Base-by-base conservation (phyloP, 2,888 invertebrate species). In the Caenorhabditis sp. region DNA sequence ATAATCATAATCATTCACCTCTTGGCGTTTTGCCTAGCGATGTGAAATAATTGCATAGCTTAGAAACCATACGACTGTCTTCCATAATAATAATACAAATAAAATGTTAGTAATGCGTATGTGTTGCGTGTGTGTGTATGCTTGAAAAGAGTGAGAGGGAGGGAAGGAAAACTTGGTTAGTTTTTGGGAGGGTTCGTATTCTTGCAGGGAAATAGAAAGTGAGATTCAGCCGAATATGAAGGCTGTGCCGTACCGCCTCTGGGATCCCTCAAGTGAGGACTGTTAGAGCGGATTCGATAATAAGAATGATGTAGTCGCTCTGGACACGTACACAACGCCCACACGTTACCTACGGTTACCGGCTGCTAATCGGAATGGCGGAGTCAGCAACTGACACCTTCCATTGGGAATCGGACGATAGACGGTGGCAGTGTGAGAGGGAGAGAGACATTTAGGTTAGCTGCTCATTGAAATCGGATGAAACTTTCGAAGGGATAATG, bases 261-360 rank as follows among this genome's bases (percentile, higher is more conserved):
- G 22, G 16, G 47, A 47, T 47, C 47, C 19, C 47, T 12, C 56
- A 58, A 44, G 56, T 56, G 69, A 58, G 26, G 26, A n/a, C 41
- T 14, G 47, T 47, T 47, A 19, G 19, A 19, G 49, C 38, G 38
- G 38, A 54, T 35, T 41, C 22, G 38, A 54, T 54, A 54, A 38
- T 54, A 54, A 54, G 4, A 68, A 54, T 68, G 68, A 54, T 68
- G 35, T 26, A 54, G 54, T 54, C 54, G 68, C 26, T 68, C 54
- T 41, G 22, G 35, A 68, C 54, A 68, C 54, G 68, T 54, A 68
- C 49, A 54, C 54, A 68, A 41, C 68, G 54, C 68, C 66, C 38
- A 68, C 68, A 54, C 68, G 68, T 68, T 68, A 68, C 68, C 68
- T 54, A 68, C 35, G 68, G 68, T 68, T 68, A 68, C 68, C 54